Evolutionary conservation across 2,113 vertebrate species (phyloP).

Genomic region (Xiphophorus maculatus): DNA sequence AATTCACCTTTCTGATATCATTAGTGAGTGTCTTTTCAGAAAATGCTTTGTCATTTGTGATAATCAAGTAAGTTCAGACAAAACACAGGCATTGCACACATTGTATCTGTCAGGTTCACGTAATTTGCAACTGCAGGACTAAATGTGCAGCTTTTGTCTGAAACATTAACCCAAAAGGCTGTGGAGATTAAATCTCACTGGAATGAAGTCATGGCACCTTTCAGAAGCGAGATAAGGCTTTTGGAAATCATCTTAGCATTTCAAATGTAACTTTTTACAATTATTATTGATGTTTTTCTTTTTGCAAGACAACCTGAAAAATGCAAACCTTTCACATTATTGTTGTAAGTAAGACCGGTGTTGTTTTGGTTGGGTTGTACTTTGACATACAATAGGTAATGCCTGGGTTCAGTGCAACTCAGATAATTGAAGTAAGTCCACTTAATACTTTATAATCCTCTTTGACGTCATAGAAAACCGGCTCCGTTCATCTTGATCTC

Average conservation of each 20-base stretch:
- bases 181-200: too few species aligned
- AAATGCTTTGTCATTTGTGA: not conserved
- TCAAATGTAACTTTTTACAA: not conserved
- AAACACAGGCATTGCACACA: not conserved
- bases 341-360: not conserved
- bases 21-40: not conserved
- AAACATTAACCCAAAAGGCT: too few species aligned
- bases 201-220: not conserved
- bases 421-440: conserved; percentile 10
- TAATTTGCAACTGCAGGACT: too few species aligned
- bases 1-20: not conserved
- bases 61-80: not conserved
- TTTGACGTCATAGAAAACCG: conserved; percentile 20
- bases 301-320: not conserved
- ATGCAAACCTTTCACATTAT: not conserved
- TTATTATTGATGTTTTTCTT: not conserved
- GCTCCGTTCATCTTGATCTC: conserved; percentile 17
- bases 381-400: not conserved
- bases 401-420: not conserved
- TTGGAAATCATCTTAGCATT: not conserved
- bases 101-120: too few species aligned
- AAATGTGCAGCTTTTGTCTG: too few species aligned
- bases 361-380: not conserved
- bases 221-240: not conserved
- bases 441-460: not conserved